A percentile compares a stretch with the other conserved stretches of the same genome.
These are phyloP conservation scores for Chloroceryle aenea DNA, from an alignment of 2,113 vertebrate species.

Conservation along the genomic window DNA sequence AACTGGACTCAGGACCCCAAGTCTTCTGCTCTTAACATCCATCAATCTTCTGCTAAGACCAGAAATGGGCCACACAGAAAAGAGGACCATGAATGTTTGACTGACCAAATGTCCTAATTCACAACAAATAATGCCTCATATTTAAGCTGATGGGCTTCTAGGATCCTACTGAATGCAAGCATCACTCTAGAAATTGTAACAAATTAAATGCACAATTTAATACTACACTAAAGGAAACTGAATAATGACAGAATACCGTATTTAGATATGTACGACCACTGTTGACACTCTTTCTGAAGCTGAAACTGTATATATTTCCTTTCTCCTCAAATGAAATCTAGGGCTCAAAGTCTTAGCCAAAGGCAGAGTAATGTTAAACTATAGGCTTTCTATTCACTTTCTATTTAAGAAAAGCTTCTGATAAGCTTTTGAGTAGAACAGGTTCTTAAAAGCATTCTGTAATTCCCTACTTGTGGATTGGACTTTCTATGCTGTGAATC, in stretches of 20 bases:
- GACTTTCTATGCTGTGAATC: accelerated
- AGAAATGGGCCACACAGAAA: not conserved
- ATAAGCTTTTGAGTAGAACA: not conserved
- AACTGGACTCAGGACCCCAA: not conserved
- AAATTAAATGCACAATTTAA: not conserved
- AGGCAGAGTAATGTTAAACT: not conserved
- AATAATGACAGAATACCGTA: not conserved
- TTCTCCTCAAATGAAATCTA: not conserved
- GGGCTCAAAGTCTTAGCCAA: not conserved
- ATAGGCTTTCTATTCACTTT: not conserved
- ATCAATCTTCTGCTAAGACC: not conserved
- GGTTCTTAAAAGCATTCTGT: not conserved
- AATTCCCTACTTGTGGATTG: not conserved
- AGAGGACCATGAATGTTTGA: not conserved
- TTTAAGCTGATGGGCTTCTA: not conserved
- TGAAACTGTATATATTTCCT: not conserved
- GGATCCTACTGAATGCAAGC: not conserved
- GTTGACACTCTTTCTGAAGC: not conserved
- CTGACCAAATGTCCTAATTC: not conserved
- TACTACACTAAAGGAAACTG: not conserved
- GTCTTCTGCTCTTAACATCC: not conserved
- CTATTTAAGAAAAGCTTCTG: not conserved
- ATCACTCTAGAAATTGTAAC: not conserved
- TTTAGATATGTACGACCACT: not conserved
- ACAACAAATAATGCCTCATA: not conserved